A percentile compares a stretch with the other conserved stretches of the same genome.
These are phyloP conservation scores for Nannoperca australis DNA, from an alignment of 2,797 vertebrate genomes.

Conservation along the genomic window DNA sequence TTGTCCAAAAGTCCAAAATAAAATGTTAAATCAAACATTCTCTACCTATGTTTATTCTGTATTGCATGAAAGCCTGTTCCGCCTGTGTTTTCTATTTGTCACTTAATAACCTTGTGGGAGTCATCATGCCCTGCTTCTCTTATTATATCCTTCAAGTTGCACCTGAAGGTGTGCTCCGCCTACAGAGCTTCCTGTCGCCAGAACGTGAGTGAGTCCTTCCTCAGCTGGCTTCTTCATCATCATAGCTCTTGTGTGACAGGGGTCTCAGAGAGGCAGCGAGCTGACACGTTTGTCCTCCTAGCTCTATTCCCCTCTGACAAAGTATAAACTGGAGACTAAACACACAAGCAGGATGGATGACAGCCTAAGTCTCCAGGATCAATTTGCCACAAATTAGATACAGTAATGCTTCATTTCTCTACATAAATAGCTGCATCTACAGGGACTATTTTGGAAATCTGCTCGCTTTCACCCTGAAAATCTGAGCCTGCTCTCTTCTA, in stretches of 20 bases:
- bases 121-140: conserved; percentile 13
- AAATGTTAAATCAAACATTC: background rate
- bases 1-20: background rate
- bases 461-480: conserved; percentile 53
- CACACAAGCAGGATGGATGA: conserved; percentile 73
- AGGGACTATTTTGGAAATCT: conserved; percentile 71
- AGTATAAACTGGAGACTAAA: conserved; percentile 64
- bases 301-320: conserved; percentile 55
- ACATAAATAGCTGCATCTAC: conserved; percentile 74
- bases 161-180: conserved; percentile 23
- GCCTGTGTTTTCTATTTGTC: background rate
- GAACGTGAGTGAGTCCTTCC: conserved; percentile 39
- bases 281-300: conserved; percentile 68
- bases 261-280: conserved; percentile 48
- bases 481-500: conserved; percentile 32
- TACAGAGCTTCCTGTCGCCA: conserved; percentile 16
- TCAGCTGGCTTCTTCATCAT: conserved; percentile 28
- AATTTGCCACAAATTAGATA: conserved; percentile 83
- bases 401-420: conserved; percentile 81
- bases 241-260: conserved; percentile 60
- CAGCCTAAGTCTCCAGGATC: conserved; percentile 72
- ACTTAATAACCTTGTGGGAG: background rate
- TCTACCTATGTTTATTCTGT: background rate
- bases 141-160: background rate
- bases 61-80: too few relatives aligned